A percentile compares a stretch with the other conserved stretches of the same genome.
Conservation (phyloP, 1,140 invertebrate genomes). For the Pygmarrhopalites habei region DNA sequence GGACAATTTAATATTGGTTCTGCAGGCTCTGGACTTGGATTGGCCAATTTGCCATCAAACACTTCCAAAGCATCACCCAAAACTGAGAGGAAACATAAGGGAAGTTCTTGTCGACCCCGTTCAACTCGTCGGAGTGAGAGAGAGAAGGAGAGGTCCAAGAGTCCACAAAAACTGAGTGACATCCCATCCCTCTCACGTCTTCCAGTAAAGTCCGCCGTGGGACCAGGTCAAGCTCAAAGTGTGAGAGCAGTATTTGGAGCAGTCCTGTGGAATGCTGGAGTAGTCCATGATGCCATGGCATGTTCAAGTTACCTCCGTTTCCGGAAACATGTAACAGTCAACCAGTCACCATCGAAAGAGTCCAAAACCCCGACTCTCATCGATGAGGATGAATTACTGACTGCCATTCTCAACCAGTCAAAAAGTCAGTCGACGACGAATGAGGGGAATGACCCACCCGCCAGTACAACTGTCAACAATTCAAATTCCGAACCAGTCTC, state of each 20-base stretch:
- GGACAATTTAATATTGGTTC: slow-evolving; percentile 34
- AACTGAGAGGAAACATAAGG: slow-evolving; percentile 25
- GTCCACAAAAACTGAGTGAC: slow-evolving; percentile 12
- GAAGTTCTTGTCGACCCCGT: slow-evolving; percentile 5
- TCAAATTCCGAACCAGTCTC: no score
- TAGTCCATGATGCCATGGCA: slow-evolving; percentile 95
- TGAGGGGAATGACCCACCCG: slow-evolving; percentile 20
- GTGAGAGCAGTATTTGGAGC: slow-evolving; percentile 89
- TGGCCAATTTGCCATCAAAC: neutral
- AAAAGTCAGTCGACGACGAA: slow-evolving; percentile 8
- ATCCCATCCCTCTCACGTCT: neutral
- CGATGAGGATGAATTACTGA: neutral
- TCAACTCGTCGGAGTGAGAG: neutral
- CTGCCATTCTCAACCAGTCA: no score
- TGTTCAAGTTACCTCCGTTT: slow-evolving; percentile 76
- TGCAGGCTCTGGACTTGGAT: neutral
- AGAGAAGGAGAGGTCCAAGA: slow-evolving; percentile 28
- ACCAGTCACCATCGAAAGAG: neutral
- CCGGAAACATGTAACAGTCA: no score
- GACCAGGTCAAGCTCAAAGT: slow-evolving; percentile 87
- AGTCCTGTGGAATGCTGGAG: slow-evolving; percentile 93
- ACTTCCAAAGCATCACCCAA: slow-evolving; percentile 29
- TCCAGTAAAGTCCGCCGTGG: slow-evolving; percentile 70
- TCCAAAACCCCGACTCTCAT: neutral
- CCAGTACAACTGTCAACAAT: slow-evolving; percentile 26